Conservation (phyloP, 2,113 vertebrate genomes). For the Oncorhynchus tshawytscha region DNA sequence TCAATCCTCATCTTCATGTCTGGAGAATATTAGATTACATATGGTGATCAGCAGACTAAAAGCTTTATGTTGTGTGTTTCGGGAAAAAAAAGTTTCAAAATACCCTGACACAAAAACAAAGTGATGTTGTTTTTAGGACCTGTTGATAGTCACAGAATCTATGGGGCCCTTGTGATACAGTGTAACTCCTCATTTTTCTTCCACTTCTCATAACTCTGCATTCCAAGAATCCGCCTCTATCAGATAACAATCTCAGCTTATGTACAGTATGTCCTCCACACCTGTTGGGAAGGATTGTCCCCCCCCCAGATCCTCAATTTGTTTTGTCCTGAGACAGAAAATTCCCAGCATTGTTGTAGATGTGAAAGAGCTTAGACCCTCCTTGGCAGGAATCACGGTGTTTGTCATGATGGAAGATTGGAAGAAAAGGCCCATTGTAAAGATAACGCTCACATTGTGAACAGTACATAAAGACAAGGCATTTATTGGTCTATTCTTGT, state of each 20-base stretch:
- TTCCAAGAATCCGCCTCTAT: slow-evolving; percentile 23
- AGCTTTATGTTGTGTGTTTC: not conserved
- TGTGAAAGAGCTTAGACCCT: slow-evolving; percentile 13
- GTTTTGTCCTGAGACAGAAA: slow-evolving; percentile 12
- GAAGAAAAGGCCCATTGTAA: slow-evolving; percentile 37
- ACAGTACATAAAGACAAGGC: slow-evolving; percentile 1
- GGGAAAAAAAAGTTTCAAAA: too few species aligned
- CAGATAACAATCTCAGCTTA: slow-evolving; percentile 22
- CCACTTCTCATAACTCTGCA: slow-evolving; percentile 26
- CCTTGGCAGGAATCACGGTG: slow-evolving; percentile 27
- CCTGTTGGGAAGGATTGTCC: slow-evolving; percentile 18
- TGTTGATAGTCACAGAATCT: too few species aligned
- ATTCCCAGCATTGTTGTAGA: slow-evolving; percentile 19
- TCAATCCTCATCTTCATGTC: not conserved
- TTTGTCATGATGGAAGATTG: slow-evolving; percentile 25
- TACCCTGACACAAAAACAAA: not conserved
- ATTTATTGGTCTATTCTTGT: not conserved
- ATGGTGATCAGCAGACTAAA: not conserved
- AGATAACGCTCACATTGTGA: slow-evolving; percentile 29
- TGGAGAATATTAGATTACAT: not conserved
- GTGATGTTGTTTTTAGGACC: not conserved
- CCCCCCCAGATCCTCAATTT: slow-evolving; percentile 3
- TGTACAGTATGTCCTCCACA: slow-evolving; percentile 38
- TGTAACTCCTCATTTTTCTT: not conserved
- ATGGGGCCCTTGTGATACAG: not conserved